These are phyloP conservation scores for Eupeodes corollae DNA, from an alignment of 1,140 invertebrate genomes.

Conservation along the genomic window DNA sequence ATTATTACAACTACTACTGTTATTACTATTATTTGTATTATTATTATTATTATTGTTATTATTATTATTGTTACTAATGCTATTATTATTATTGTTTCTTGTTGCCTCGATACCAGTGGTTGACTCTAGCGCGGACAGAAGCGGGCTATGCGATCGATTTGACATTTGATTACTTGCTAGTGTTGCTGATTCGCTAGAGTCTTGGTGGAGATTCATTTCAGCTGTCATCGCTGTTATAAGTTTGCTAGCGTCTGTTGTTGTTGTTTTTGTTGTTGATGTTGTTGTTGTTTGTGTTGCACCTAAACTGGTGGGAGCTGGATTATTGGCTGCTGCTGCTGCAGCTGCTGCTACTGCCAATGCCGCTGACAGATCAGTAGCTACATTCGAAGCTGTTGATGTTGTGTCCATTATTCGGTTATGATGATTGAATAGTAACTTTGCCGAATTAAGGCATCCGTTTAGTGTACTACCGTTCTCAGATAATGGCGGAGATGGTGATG, in stretches of 20 bases:
- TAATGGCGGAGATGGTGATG: not conserved
- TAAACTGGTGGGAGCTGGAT: constrained; percentile 10
- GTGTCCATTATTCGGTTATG: not conserved
- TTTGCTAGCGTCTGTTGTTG: constrained; percentile 2
- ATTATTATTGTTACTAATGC: constrained; percentile 21
- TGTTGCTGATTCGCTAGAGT: constrained; percentile 1
- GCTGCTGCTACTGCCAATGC: constrained; percentile 13
- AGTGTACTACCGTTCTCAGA: too few species aligned
- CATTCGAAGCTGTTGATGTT: not conserved
- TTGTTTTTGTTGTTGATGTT: constrained; percentile 1
- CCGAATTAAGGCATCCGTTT: too few species aligned
- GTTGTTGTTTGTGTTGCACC: constrained; percentile 7
- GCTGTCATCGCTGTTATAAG: constrained; percentile 6
- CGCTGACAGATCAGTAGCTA: not conserved
- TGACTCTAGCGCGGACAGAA: not conserved
- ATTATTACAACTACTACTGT: constrained; percentile 14
- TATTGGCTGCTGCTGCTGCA: constrained; percentile 10
- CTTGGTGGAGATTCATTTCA: constrained; percentile 1
- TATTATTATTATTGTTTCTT: constrained; percentile 12
- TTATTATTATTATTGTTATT: constrained; percentile 7
- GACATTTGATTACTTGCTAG: constrained; percentile 6
- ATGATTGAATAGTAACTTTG: too few species aligned
- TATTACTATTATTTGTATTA: constrained; percentile 29
- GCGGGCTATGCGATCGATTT: not conserved
- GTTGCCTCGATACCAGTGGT: not conserved